Conservation (phyloP, 53 echinoderm and acorn worm species). For the Antedon mediterranea region DNA sequence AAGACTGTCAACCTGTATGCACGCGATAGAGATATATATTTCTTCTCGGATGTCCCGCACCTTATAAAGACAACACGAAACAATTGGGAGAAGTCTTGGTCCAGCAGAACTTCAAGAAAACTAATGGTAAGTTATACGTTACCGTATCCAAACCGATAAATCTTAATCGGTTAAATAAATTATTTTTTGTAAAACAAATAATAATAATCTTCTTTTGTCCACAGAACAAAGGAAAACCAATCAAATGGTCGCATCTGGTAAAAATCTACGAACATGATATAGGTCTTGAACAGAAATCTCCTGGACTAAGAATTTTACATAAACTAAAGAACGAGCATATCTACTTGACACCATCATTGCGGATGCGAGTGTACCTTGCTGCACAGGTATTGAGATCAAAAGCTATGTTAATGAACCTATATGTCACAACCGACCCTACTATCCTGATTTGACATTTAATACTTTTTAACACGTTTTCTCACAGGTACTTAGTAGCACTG, state of each 20-base stretch:
- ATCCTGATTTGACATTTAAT: too few relatives aligned
- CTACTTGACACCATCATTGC: constrained; percentile 5
- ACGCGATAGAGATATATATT: constrained; percentile 11
- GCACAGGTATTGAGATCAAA: constrained; percentile 8
- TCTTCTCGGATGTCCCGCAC: constrained; percentile 25
- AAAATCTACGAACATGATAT: constrained; percentile 14
- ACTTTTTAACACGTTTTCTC: too few relatives aligned
- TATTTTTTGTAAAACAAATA: too few relatives aligned
- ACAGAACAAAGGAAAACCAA: background rate
- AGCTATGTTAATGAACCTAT: too few relatives aligned
- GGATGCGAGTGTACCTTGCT: constrained; percentile 26
- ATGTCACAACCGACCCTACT: too few relatives aligned
- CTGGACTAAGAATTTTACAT: constrained; percentile 15
- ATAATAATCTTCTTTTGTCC: too few relatives aligned
- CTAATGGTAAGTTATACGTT: constrained; percentile 33
- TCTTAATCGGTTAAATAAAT: too few relatives aligned
- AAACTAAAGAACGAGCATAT: constrained; percentile 17
- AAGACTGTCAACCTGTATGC: background rate
- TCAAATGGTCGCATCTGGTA: constrained; percentile 11
- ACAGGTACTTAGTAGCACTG: background rate
- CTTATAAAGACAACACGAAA: constrained; percentile 30
- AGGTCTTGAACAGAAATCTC: constrained; percentile 1
- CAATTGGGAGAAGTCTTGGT: constrained; percentile 23
- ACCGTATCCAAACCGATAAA: too few relatives aligned
- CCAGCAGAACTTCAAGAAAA: constrained; percentile 11